These are phyloP conservation scores for Drosophila truncata DNA, from an alignment of 1,140 invertebrate species.

Conservation along the genomic window DNA sequence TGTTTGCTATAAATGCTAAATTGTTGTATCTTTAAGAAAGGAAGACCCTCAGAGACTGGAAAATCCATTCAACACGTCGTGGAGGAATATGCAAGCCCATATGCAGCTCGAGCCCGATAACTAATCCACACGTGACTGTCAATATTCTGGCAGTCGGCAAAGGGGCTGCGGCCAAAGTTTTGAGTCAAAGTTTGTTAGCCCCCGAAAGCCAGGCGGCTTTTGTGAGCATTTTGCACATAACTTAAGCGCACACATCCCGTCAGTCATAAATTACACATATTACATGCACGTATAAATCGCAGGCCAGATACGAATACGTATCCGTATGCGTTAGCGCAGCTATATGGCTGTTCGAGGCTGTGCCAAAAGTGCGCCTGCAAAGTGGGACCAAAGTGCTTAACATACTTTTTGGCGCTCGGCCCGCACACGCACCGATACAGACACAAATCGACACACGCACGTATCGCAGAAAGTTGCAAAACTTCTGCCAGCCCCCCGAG, in stretches of 20 bases:
- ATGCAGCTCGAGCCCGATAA: conserved; percentile 13
- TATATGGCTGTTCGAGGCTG: conserved; percentile 12
- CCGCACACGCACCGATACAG: conserved; percentile 23
- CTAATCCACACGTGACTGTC: conserved; percentile 59
- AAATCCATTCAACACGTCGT: conserved; percentile 6
- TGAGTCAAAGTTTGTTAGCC: conserved; percentile 52
- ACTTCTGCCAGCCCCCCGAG: conserved; percentile 48
- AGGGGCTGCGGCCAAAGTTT: conserved; percentile 39
- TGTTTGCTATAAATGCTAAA: not conserved
- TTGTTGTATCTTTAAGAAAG: not conserved
- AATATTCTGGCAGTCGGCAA: conserved; percentile 43
- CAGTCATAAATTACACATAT: conserved; percentile 82
- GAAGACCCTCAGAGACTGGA: too few relatives aligned
- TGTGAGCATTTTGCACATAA: conserved; percentile 76
- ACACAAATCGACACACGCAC: conserved; percentile 70
- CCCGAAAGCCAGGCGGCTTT: conserved; percentile 48
- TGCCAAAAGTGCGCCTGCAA: conserved; percentile 63
- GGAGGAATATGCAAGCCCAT: conserved; percentile 2
- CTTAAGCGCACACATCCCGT: conserved; percentile 74
- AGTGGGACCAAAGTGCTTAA: conserved; percentile 76
- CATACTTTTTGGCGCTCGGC: conserved; percentile 73
- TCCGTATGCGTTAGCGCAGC: conserved; percentile 24
- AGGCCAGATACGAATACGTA: conserved; percentile 60
- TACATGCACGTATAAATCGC: conserved; percentile 81
- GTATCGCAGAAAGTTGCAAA: conserved; percentile 69